Percentiles rank a stretch among this genome's conserved stretches.
Evolutionary conservation across 2,113 vertebrate species (phyloP).

Genomic region (Mandrillus leucophaeus): DNA sequence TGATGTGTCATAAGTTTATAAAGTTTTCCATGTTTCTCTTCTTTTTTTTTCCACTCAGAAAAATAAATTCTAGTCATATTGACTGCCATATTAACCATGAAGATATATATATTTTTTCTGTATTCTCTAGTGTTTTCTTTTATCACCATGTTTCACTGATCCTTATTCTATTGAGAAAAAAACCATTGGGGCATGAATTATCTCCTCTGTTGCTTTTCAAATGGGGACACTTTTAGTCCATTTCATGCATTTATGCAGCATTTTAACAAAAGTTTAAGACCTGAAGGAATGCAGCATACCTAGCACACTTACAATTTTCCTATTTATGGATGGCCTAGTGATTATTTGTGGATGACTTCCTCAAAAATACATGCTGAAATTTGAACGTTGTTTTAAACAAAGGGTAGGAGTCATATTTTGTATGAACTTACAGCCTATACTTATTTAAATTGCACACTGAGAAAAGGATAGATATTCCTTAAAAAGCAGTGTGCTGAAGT

Average conservation of each 20-base stretch:
- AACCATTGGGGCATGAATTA: constrained; percentile 3
- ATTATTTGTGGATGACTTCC: constrained; percentile 65
- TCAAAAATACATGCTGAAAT: constrained; percentile 52
- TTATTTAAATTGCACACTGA: constrained; percentile 72
- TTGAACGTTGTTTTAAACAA: constrained; percentile 61
- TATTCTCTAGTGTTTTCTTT: constrained; percentile 20
- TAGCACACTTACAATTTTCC: constrained; percentile 61
- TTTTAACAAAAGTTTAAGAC: constrained; percentile 64
- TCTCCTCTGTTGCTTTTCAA: not conserved
- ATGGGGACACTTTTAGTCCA: constrained; percentile 19
- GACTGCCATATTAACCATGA: not conserved
- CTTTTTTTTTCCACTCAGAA: constrained; percentile 40
- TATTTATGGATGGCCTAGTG: constrained; percentile 45
- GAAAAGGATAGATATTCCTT: constrained; percentile 37
- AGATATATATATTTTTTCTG: not conserved
- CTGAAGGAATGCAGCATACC: constrained; percentile 47
- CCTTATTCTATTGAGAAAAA: constrained; percentile 41
- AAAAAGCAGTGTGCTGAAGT: constrained; percentile 75
- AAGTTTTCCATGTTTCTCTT: not conserved
- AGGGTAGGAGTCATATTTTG: constrained; percentile 62
- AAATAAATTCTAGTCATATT: constrained; percentile 18
- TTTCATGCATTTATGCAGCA: constrained; percentile 57
- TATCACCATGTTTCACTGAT: not conserved
- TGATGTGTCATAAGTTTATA: not conserved
- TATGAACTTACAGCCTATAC: constrained; percentile 67